Evolutionary conservation across 2,888 invertebrate species (phyloP).

Genomic region (Steinernema hermaphroditum): DNA sequence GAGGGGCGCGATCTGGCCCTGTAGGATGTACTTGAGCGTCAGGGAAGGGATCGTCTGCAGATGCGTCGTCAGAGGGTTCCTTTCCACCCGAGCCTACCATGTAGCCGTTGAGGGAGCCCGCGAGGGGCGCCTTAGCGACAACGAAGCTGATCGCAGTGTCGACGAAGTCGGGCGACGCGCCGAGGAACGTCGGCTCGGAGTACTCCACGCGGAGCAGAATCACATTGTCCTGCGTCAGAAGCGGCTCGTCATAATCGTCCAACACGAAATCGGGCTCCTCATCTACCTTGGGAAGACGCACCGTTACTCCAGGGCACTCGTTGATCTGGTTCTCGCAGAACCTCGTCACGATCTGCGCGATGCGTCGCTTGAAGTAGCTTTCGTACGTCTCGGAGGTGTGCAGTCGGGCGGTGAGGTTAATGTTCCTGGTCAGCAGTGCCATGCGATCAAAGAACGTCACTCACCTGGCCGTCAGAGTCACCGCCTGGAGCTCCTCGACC

Average conservation of each 20-base stretch:
- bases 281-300: constrained; percentile 41
- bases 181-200: constrained; percentile 28
- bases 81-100: too few species aligned
- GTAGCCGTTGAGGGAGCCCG: constrained; percentile 37
- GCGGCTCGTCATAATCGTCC: constrained; percentile 57
- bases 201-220: constrained; percentile 58
- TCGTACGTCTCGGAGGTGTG: constrained; percentile 58
- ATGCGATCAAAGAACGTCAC: constrained; percentile 32
- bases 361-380: constrained; percentile 61
- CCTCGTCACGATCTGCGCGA: constrained; percentile 57
- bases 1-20: constrained; percentile 50
- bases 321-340: constrained; percentile 60
- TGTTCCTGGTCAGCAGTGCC: constrained; percentile 39
- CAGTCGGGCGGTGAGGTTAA: constrained; percentile 54
- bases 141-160: constrained; percentile 57
- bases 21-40: constrained; percentile 37
- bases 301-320: constrained; percentile 57
- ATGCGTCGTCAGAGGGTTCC: too few species aligned
- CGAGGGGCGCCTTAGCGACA: constrained; percentile 44
- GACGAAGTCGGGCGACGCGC: constrained; percentile 39
- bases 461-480: constrained; percentile 44
- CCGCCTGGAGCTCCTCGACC: constrained; percentile 46
- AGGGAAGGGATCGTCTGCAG: constrained; percentile 53
- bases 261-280: constrained; percentile 37
- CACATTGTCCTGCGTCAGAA: constrained; percentile 58